These are phyloP conservation scores for Artibeus jamaicensis DNA, from an alignment of 2,797 vertebrate genomes.

Conservation along the genomic window DNA sequence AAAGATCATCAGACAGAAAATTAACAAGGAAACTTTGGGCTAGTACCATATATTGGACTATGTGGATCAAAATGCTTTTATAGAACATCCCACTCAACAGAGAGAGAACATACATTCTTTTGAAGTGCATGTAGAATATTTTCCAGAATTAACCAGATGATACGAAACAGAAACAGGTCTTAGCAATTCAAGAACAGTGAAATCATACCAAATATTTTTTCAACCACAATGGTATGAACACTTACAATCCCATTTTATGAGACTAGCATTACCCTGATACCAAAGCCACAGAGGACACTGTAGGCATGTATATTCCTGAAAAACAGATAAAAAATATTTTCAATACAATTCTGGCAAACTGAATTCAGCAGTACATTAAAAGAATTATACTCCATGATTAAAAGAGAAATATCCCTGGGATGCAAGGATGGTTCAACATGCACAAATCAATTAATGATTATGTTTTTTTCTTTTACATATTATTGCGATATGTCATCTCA, in stretches of 20 bases:
- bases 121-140: not conserved
- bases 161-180: not conserved
- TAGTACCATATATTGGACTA: not conserved
- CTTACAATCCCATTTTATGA: not conserved
- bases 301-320: not conserved
- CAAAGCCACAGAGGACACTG: not conserved
- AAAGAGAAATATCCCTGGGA: no score
- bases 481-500: not conserved
- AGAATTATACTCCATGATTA: no score
- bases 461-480: no score
- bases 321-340: not conserved
- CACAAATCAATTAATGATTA: not conserved
- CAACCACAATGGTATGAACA: not conserved
- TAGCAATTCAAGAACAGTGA: not conserved
- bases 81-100: not conserved
- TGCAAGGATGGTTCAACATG: no score
- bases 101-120: not conserved
- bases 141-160: not conserved
- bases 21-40: not conserved
- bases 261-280: not conserved
- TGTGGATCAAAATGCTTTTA: not conserved
- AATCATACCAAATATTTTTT: not conserved
- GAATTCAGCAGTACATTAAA: not conserved
- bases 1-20: not conserved
- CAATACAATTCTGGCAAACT: not conserved